These are phyloP conservation scores for Danio tinwini DNA, from an alignment of 2,797 vertebrate species.

Conservation along the genomic window DNA sequence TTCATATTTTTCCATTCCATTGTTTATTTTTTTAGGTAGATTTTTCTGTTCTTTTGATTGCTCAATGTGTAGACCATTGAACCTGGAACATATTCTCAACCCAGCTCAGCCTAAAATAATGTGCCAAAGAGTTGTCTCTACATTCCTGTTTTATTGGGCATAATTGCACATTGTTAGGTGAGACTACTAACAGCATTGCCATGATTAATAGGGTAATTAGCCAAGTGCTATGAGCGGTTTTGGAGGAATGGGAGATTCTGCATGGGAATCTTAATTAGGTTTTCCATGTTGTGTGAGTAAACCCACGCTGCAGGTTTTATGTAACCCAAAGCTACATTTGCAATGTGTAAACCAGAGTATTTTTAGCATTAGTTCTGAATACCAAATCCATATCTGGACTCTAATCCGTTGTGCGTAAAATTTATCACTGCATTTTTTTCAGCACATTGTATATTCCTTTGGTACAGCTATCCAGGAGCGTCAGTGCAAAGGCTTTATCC, in stretches of 20 bases:
- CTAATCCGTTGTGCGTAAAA: conserved; percentile 9
- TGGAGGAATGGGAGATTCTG: conserved; percentile 8
- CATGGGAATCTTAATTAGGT: conserved; percentile 27
- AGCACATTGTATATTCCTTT: neutral
- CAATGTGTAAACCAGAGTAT: conserved; percentile 28
- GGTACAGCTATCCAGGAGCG: conserved; percentile 3
- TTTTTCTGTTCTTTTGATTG: too few relatives aligned
- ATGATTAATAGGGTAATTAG: conserved; percentile 48
- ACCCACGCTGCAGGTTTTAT: conserved; percentile 38
- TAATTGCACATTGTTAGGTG: conserved; percentile 35
- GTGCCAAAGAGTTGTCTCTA: conserved; percentile 3
- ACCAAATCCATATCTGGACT: conserved; percentile 22
- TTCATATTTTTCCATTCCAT: too few relatives aligned
- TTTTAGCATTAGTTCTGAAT: conserved; percentile 24
- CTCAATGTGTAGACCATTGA: too few relatives aligned
- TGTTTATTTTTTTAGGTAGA: too few relatives aligned
- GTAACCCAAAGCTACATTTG: conserved; percentile 26
- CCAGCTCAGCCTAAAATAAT: neutral
- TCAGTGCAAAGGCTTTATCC: neutral
- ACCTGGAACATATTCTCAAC: neutral
- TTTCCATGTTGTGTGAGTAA: conserved; percentile 26
- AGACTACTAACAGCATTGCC: conserved; percentile 41
- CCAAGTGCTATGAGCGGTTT: conserved; percentile 25
- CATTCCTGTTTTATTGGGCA: conserved; percentile 35
- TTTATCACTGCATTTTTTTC: conserved; percentile 17